phyloP scores from a whole-genome alignment of 2,113 vertebrate genomes.

The Hippocampus abdominalis region DNA sequence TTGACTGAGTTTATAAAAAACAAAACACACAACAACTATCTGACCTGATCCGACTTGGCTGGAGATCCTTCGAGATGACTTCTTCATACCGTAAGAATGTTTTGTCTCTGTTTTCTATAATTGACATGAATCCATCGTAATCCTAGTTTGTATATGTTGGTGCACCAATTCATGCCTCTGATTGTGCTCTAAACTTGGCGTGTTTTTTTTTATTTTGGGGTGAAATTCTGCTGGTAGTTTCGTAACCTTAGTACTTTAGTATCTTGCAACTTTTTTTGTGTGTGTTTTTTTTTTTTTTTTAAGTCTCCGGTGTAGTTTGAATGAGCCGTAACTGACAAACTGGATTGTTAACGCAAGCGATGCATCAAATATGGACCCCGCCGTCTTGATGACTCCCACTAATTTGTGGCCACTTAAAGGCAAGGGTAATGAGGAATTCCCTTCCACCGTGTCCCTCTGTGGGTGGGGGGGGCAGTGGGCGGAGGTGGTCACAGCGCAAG shows the following conservation, averaged over 20 bases:
- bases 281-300: background rate
- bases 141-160: slow-evolving; percentile 11
- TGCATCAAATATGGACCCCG: background rate
- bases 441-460: slow-evolving; percentile 59
- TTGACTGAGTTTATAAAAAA: slow-evolving; percentile 27
- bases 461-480: slow-evolving; percentile 35
- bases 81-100: slow-evolving; percentile 61
- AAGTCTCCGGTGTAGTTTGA: background rate
- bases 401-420: slow-evolving; percentile 38
- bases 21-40: background rate
- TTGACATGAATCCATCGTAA: slow-evolving; percentile 12
- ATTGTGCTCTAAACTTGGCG: background rate
- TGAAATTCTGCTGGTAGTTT: slow-evolving; percentile 24
- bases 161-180: background rate
- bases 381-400: background rate
- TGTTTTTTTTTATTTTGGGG: slow-evolving; percentile 2
- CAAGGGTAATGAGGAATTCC: slow-evolving; percentile 79
- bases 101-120: slow-evolving; percentile 17
- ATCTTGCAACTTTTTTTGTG: too few species aligned
- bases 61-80: slow-evolving; percentile 40
- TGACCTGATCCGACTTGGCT: slow-evolving; percentile 42
- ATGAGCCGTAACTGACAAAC: background rate
- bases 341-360: background rate
- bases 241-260: slow-evolving; percentile 5
- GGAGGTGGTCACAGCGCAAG: slow-evolving; percentile 50